These are phyloP conservation scores for Rhynchonycteris naso DNA, from an alignment of 2,797 vertebrate species.

Conservation along the genomic window DNA sequence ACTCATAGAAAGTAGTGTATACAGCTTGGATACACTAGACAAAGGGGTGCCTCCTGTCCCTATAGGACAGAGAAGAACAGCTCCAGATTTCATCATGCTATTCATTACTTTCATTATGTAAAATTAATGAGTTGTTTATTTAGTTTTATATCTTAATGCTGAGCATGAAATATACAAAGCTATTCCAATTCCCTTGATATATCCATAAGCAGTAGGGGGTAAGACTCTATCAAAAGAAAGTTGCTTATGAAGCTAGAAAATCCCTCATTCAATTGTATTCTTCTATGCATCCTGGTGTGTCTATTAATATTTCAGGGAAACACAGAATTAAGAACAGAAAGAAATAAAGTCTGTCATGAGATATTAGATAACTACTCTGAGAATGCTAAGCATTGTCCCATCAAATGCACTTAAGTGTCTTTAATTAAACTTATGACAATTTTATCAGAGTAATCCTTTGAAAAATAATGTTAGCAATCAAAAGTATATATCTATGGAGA, in stretches of 20 bases:
- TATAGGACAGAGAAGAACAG: background rate
- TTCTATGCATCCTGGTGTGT: background rate
- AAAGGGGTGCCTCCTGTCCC: background rate
- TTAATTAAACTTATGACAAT: background rate
- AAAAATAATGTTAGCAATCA: background rate
- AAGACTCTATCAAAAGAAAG: constrained; percentile 29
- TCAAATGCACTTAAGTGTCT: background rate
- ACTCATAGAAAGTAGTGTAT: background rate
- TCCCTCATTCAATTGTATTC: background rate
- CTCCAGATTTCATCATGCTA: background rate
- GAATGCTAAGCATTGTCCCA: background rate
- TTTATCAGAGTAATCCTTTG: background rate
- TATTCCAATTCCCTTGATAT: background rate
- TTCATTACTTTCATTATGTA: background rate
- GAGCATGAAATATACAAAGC: constrained; percentile 12
- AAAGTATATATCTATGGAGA: background rate
- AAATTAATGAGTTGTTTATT: constrained; percentile 45
- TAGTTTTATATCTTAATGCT: constrained; percentile 16
- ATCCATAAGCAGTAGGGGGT: background rate
- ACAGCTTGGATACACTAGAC: background rate
- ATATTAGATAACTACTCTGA: constrained; percentile 7
- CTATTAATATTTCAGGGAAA: constrained; percentile 55
- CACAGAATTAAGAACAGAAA: background rate
- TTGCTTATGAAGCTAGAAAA: constrained; percentile 1
- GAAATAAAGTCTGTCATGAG: constrained; percentile 13